Evolutionary conservation across 2,888 invertebrate species (phyloP).

Genomic region (Pheosia gnoma): DNA sequence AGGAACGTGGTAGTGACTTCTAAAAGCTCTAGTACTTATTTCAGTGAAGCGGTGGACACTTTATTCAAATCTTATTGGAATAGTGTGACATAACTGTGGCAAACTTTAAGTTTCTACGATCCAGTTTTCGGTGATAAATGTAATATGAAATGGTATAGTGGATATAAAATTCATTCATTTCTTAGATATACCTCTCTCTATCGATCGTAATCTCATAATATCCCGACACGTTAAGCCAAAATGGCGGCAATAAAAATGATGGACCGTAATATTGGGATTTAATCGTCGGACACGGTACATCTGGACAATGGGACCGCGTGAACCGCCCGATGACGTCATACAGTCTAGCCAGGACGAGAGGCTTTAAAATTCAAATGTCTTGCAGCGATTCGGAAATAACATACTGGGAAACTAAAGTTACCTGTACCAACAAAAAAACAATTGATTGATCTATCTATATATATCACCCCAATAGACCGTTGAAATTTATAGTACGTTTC

Average conservation of each 20-base stretch:
- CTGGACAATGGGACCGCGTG: slow-evolving; percentile 23
- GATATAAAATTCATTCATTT: background rate
- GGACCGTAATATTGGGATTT: slow-evolving; percentile 16
- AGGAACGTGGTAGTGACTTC: too few species aligned
- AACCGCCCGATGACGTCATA: slow-evolving; percentile 25
- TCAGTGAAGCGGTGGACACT: too few species aligned
- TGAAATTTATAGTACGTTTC: too few species aligned
- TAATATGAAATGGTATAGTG: too few species aligned
- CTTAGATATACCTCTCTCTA: too few species aligned
- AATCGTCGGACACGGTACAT: slow-evolving; percentile 22
- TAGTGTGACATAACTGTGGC: too few species aligned
- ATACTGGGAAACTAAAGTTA: background rate
- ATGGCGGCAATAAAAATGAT: slow-evolving; percentile 16
- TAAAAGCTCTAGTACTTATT: too few species aligned
- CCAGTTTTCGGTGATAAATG: background rate
- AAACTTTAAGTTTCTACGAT: too few species aligned
- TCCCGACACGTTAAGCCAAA: background rate
- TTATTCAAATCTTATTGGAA: too few species aligned
- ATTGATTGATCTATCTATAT: too few species aligned
- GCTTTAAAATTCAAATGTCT: background rate
- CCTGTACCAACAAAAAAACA: too few species aligned
- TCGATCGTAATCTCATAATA: background rate
- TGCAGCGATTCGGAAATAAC: background rate
- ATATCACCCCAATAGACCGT: too few species aligned
- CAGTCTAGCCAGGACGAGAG: background rate